Evolutionary conservation across 1,140 invertebrate genomes (phyloP).

Genomic region (Drosophila teissieri): DNA sequence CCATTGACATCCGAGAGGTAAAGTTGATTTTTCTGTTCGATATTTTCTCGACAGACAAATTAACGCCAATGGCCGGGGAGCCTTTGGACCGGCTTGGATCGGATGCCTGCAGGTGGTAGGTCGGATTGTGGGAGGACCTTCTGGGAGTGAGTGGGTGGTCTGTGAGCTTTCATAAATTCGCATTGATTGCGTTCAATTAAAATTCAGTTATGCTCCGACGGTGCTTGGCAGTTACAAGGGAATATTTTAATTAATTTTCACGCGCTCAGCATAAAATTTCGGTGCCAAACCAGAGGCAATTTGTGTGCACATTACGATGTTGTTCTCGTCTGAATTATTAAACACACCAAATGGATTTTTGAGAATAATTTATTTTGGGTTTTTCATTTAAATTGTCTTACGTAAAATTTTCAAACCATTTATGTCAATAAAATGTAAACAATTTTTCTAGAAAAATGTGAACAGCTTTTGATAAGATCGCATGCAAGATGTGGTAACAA

Average conservation of each 20-base stretch:
- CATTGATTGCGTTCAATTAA: conserved; percentile 84
- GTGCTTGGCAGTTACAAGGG: conserved; percentile 71
- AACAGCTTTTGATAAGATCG: too few species aligned
- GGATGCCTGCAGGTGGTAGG: conserved; percentile 13
- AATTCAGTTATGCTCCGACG: conserved; percentile 82
- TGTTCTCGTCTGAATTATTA: conserved; percentile 34
- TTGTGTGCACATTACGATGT: conserved; percentile 34
- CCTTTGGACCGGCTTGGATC: conserved; percentile 51
- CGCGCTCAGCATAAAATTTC: conserved; percentile 82
- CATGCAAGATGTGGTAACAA: too few species aligned
- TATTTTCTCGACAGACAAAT: conserved; percentile 78
- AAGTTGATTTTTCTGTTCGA: conserved; percentile 76
- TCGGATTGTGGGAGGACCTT: conserved; percentile 2
- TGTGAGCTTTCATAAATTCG: conserved; percentile 69
- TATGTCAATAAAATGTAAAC: too few species aligned
- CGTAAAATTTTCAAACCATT: neutral
- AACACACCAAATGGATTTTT: conserved; percentile 30
- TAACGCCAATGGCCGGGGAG: conserved; percentile 62
- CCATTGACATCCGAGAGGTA: conserved; percentile 55
- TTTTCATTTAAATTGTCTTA: neutral
- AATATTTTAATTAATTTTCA: conserved; percentile 84
- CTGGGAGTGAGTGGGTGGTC: neutral
- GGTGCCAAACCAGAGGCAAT: conserved; percentile 40
- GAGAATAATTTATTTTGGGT: conserved; percentile 23
- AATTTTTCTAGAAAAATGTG: too few species aligned